A percentile compares a stretch with the other conserved stretches of the same genome.
phyloP scores from a whole-genome alignment of 2,113 vertebrate species.

The Cichladusa arquata region DNA sequence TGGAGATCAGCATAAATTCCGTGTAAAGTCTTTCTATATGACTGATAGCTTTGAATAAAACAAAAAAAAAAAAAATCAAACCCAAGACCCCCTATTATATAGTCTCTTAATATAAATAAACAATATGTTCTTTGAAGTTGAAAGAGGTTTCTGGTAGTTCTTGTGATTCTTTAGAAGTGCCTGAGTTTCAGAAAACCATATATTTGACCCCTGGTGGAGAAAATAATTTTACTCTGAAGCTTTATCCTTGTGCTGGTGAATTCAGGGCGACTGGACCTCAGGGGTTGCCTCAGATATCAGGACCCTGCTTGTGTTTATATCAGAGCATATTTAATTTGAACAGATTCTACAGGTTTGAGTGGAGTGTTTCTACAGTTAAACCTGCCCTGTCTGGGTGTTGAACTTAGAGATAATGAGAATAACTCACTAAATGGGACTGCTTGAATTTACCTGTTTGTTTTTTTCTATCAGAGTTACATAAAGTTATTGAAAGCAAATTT shows the following conservation, averaged over 20 bases:
- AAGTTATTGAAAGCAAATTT: neutral
- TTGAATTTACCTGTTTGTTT: neutral
- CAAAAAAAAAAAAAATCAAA: neutral
- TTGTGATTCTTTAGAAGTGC: neutral
- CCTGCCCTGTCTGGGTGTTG: neutral
- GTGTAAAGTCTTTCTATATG: neutral
- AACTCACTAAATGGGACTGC: neutral
- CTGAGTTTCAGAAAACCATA: neutral
- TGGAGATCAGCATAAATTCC: neutral
- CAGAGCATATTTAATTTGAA: neutral
- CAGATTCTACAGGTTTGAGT: neutral
- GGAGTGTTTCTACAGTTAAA: neutral
- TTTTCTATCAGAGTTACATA: neutral
- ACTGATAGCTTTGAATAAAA: neutral
- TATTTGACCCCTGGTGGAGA: neutral
- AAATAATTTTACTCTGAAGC: neutral
- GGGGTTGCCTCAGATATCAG: neutral
- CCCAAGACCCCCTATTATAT: neutral
- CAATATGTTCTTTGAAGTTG: conserved; percentile 15
- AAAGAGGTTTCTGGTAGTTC: neutral
- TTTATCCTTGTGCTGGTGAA: neutral
- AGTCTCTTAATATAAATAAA: conserved; percentile 5
- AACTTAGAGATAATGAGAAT: neutral
- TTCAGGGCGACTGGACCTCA: neutral
- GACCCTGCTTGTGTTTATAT: neutral